Percentiles rank a stretch among this genome's conserved stretches.
phyloP scores from a whole-genome alignment of 2,113 vertebrate species.

The Anguilla japonica region DNA sequence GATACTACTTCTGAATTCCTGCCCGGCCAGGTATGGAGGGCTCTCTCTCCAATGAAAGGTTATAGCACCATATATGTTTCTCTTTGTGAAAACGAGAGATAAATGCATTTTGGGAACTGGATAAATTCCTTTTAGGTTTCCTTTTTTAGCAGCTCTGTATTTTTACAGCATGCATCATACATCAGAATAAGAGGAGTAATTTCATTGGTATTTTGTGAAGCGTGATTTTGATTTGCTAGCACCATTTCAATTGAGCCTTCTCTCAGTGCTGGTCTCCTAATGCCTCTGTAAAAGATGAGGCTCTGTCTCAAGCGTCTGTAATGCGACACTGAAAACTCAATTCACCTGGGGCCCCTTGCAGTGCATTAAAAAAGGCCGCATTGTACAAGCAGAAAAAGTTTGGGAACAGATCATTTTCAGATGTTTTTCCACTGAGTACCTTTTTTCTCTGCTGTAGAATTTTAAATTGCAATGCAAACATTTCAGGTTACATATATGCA shows the following conservation, averaged over 20 bases:
- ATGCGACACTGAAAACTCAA: not conserved
- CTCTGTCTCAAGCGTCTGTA: not conserved
- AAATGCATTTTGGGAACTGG: not conserved
- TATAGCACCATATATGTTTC: not conserved
- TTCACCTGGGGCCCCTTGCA: slow-evolving; percentile 5
- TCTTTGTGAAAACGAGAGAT: not conserved
- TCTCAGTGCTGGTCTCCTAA: not conserved
- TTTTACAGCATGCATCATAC: not conserved
- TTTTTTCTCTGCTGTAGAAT: not conserved
- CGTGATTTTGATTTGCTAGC: no score
- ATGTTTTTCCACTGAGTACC: not conserved
- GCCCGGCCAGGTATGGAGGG: not conserved
- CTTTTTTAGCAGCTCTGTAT: not conserved
- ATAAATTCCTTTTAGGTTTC: not conserved
- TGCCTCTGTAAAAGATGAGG: not conserved
- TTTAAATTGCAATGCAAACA: not conserved
- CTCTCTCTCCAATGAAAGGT: not conserved
- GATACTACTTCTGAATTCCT: not conserved
- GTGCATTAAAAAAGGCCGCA: not conserved
- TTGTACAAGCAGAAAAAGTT: not conserved
- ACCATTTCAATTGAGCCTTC: not conserved
- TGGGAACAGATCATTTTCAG: not conserved
- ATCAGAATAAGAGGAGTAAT: not conserved
- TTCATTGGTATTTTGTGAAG: not conserved
- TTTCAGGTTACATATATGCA: not conserved